Evolutionary conservation across 2,797 vertebrate genomes (phyloP).

Genomic region (Mallotus villosus): DNA sequence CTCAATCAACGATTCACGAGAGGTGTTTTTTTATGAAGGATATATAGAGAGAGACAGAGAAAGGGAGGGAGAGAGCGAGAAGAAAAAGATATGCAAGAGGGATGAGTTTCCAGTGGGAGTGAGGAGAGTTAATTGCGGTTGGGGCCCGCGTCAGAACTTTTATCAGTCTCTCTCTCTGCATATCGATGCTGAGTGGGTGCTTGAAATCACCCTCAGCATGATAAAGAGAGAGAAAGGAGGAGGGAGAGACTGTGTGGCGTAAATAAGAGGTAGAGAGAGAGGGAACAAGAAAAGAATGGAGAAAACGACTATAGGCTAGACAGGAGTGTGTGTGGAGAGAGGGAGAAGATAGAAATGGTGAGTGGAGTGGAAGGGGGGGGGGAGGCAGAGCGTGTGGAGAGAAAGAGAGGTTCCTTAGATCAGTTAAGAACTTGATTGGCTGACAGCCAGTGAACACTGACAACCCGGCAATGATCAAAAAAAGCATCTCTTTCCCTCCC

Average conservation of each 20-base stretch:
- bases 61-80: neutral
- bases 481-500: neutral
- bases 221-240: neutral
- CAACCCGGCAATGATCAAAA: neutral
- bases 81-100: neutral
- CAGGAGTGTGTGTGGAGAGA: neutral
- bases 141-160: constrained; percentile 4
- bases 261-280: neutral
- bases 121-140: constrained; percentile 4
- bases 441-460: constrained; percentile 9
- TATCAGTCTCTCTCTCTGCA: neutral
- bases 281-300: neutral
- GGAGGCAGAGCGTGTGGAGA: constrained; percentile 9
- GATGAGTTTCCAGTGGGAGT: neutral
- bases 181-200: neutral
- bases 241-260: neutral
- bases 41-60: neutral
- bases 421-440: neutral
- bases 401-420: constrained; percentile 1
- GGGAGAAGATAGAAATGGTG: neutral
- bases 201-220: neutral
- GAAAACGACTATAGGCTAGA: neutral
- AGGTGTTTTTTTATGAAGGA: neutral
- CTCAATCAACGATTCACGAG: neutral
- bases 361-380: neutral